Evolutionary conservation across 2,888 invertebrate species (phyloP), one percentile per base, ranked within the genome.

Genomic region (Orthonevra nobilis): DNA sequence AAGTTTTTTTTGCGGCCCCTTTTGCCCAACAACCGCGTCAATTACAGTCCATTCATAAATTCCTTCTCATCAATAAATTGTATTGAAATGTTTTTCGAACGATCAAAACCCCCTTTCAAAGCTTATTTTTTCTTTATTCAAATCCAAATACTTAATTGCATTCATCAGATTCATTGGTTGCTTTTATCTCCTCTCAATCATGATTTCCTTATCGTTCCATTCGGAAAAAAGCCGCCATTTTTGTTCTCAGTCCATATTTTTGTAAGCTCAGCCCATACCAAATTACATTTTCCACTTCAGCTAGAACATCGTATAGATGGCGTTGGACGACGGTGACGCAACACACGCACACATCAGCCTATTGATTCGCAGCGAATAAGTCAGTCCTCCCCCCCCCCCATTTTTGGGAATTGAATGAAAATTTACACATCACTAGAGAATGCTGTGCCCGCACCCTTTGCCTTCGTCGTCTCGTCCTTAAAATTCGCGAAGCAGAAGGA

Each of bases 341-440:
- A n/a, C n/a, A n/a, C n/a, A n/a, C n/a, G n/a, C n/a, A n/a, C n/a
- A n/a, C n/a, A n/a, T n/a, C n/a, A n/a, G n/a, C n/a, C n/a, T n/a
- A n/a, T n/a, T n/a, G n/a, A n/a, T n/a, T n/a, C n/a, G n/a, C n/a
- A n/a, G n/a, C n/a, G 28, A n/a, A 38, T 48, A 34, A 34, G 23
- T 10, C 14, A n/a, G 52, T 23, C 17, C 40, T 14, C 38, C 9
- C 9, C 7, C 30, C 12, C 9, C 28, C 12, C 48, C 46, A n/a
- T n/a, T n/a, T n/a, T n/a, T n/a, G n/a, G n/a, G 40, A 61, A 75
- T 30, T 46, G 42, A 75, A 56, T 48, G 52, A 20, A 56, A 63
- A 63, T 63, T 70, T 56, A 63, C 75, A 75, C 70, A 63, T 70
- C 69, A 63, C 75, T 70, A 42, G 61, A 56, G 56, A 69, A 28